phyloP scores from a whole-genome alignment of 2,797 vertebrate genomes.

The Cyclura pinguis region DNA sequence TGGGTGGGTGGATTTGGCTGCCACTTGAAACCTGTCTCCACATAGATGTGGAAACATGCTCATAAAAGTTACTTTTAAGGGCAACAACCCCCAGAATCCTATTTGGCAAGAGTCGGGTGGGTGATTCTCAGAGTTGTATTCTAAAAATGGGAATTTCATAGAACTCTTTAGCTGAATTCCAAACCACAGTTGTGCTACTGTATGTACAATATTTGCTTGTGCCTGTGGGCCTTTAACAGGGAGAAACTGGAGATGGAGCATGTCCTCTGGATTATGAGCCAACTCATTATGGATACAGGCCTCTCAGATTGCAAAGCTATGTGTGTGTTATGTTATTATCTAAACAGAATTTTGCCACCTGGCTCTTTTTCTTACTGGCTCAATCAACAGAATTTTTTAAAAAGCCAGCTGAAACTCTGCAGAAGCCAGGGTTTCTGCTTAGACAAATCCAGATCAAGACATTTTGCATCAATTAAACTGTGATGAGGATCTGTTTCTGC shows the following conservation, averaged over 20 bases:
- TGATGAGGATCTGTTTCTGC: conserved; percentile 34
- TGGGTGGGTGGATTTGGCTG: background rate
- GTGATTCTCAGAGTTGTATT: background rate
- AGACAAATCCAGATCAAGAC: conserved; percentile 48
- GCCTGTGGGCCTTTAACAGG: conserved; percentile 10
- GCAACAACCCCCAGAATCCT: too few relatives aligned
- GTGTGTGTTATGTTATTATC: conserved; percentile 54
- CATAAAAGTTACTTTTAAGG: too few relatives aligned
- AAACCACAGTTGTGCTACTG: background rate
- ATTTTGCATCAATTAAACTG: conserved; percentile 48
- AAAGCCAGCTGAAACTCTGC: conserved; percentile 32
- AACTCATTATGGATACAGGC: conserved; percentile 47
- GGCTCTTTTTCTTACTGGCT: conserved; percentile 22
- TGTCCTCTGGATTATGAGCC: conserved; percentile 41
- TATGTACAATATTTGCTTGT: background rate
- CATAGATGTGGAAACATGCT: too few relatives aligned
- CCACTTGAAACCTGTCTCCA: background rate
- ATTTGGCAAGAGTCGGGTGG: background rate
- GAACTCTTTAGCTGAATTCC: background rate
- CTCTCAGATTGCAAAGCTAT: conserved; percentile 60
- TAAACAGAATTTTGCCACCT: conserved; percentile 49
- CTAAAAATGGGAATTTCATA: background rate
- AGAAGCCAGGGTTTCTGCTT: conserved; percentile 42
- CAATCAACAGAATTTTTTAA: conserved; percentile 37
- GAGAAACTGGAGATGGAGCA: conserved; percentile 34